phyloP scores from a whole-genome alignment of 2,797 vertebrate genomes.

The Chanos chanos region DNA sequence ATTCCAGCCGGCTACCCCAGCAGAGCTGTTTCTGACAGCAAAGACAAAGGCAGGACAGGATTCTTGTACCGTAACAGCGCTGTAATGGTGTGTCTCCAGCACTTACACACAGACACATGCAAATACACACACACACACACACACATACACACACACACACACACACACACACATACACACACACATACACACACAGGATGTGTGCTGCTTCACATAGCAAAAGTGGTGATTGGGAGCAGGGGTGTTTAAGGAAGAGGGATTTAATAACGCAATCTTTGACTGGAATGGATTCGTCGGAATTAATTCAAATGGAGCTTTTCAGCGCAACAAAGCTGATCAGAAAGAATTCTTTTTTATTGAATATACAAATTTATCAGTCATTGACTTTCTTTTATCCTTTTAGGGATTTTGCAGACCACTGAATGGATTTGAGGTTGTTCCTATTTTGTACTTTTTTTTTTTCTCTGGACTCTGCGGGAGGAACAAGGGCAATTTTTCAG shows the following conservation, averaged over 20 bases:
- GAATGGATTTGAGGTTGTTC: slow-evolving; percentile 10
- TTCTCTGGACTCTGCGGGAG: too few species aligned
- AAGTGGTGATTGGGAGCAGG: too few species aligned
- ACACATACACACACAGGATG: not conserved
- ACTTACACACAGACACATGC: not conserved
- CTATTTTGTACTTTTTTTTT: slow-evolving; percentile 12
- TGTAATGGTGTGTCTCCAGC: too few species aligned
- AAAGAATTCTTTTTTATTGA: too few species aligned
- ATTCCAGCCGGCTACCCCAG: slow-evolving; percentile 55
- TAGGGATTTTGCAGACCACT: slow-evolving; percentile 24
- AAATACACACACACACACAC: slow-evolving; percentile 11
- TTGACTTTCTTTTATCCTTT: slow-evolving; percentile 8
- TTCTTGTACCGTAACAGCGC: too few species aligned
- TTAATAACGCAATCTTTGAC: slow-evolving; percentile 5
- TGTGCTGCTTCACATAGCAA: not conserved
- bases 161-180: not conserved
- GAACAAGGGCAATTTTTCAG: too few species aligned
- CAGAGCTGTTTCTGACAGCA: slow-evolving; percentile 46
- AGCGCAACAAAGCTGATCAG: too few species aligned
- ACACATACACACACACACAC: slow-evolving; percentile 1
- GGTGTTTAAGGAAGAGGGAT: not conserved
- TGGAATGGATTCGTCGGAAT: too few species aligned
- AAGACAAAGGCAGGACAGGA: slow-evolving; percentile 21
- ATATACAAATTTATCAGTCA: slow-evolving; percentile 7
- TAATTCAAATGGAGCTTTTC: too few species aligned